Conservation (phyloP, 2,797 vertebrate species). For the Cirrhinus molitorella region DNA sequence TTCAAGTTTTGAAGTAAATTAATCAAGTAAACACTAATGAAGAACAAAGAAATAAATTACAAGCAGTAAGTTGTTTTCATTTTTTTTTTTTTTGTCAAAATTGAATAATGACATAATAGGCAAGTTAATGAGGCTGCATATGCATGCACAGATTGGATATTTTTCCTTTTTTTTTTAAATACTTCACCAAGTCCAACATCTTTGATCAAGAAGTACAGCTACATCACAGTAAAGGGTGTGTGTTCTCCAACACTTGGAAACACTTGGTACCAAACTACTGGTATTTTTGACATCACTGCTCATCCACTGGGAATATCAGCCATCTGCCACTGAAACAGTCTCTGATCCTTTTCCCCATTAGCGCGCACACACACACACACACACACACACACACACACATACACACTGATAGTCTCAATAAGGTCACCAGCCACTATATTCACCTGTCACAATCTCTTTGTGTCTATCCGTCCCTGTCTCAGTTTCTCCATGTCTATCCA, state of each 20-base stretch:
- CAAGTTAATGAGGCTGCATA: background rate
- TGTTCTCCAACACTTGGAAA: background rate
- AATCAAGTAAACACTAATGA: background rate
- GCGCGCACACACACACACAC: background rate
- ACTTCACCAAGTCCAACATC: background rate
- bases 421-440: conserved; percentile 15
- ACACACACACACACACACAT: background rate
- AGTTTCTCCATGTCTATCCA: background rate
- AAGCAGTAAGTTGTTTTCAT: background rate
- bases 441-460: background rate
- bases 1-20: background rate
- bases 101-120: background rate
- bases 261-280: conserved; percentile 2
- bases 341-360: conserved; percentile 16
- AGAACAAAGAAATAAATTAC: background rate
- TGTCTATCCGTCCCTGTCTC: background rate
- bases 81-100: background rate
- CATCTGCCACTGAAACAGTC: conserved; percentile 18
- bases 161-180: background rate
- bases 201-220: background rate
- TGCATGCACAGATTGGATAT: background rate
- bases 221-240: background rate
- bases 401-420: background rate
- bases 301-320: conserved; percentile 12
- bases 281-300: conserved; percentile 16